Conservation (phyloP, 1,140 invertebrate genomes). For the Spodoptera litura region DNA sequence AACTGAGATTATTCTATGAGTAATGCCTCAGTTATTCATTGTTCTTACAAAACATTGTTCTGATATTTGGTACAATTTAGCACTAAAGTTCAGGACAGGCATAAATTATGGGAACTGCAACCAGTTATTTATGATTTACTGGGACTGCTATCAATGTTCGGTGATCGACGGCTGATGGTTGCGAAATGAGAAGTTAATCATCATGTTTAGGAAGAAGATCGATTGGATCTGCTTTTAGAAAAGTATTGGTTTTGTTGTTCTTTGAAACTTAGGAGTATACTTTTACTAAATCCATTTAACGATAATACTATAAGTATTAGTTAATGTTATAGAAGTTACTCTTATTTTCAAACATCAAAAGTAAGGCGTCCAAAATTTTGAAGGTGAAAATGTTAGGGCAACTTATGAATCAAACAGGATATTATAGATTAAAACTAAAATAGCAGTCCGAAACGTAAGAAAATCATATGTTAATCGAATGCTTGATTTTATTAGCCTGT, state of each 20-base stretch:
- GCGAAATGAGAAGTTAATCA: not conserved
- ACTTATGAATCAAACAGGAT: too few relatives aligned
- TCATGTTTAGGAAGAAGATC: not conserved
- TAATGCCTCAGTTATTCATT: slow-evolving; percentile 66
- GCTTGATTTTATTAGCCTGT: not conserved
- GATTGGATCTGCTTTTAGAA: too few relatives aligned
- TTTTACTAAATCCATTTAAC: too few relatives aligned
- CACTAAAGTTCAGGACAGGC: slow-evolving; percentile 64
- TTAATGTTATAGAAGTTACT: too few relatives aligned
- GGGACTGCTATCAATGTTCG: not conserved
- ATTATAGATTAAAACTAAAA: too few relatives aligned
- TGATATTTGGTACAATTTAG: slow-evolving; percentile 61
- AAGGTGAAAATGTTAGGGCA: too few relatives aligned
- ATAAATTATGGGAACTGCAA: slow-evolving; percentile 61
- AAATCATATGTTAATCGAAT: not conserved
- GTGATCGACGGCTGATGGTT: slow-evolving; percentile 7
- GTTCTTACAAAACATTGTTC: slow-evolving; percentile 60
- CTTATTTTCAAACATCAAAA: too few relatives aligned
- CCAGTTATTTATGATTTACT: slow-evolving; percentile 58
- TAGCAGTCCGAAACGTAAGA: not conserved
- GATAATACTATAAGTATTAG: too few relatives aligned
- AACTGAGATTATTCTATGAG: slow-evolving; percentile 50
- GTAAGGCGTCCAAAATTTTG: too few relatives aligned
- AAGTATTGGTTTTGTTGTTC: not conserved
- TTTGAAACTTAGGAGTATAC: too few relatives aligned